A percentile compares a stretch with the other conserved stretches of the same genome.
These are phyloP conservation scores for Aphaenogaster floridana DNA, from an alignment of 1,140 invertebrate species.

Conservation along the genomic window DNA sequence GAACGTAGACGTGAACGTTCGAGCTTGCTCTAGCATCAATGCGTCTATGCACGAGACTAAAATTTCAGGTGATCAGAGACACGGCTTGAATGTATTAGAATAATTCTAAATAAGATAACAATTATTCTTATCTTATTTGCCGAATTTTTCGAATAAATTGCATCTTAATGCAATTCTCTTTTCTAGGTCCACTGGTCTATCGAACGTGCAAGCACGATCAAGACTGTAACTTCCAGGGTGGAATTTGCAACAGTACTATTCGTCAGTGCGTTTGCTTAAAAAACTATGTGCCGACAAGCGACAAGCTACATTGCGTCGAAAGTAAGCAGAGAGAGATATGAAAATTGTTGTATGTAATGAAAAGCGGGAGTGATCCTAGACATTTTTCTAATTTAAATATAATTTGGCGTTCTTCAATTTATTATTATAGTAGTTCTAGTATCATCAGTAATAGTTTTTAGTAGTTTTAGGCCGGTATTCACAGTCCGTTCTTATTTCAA, in stretches of 20 bases:
- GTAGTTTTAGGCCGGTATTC: neutral
- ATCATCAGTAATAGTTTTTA: neutral
- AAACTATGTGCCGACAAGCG: constrained; percentile 42
- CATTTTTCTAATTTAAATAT: neutral
- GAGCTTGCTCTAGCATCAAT: constrained; percentile 47
- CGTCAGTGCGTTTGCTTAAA: constrained; percentile 55
- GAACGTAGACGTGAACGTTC: neutral
- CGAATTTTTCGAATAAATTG: neutral
- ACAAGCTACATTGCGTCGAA: constrained; percentile 49
- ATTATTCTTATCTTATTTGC: neutral
- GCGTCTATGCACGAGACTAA: neutral
- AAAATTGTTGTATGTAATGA: neutral
- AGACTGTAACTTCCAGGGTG: constrained; percentile 54
- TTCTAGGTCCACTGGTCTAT: constrained; percentile 21
- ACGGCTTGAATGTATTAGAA: neutral
- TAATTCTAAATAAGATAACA: too few species aligned
- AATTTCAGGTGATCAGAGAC: constrained; percentile 25
- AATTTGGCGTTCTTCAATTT: neutral
- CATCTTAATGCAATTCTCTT: neutral
- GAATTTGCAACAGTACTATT: constrained; percentile 62
- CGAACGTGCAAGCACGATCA: constrained; percentile 46
- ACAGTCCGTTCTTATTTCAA: too few species aligned
- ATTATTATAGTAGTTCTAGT: neutral
- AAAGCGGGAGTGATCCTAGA: neutral
- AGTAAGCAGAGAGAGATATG: constrained; percentile 19